Conservation (phyloP, 2,888 invertebrate species). For the Gonocerus acuteangulatus region DNA sequence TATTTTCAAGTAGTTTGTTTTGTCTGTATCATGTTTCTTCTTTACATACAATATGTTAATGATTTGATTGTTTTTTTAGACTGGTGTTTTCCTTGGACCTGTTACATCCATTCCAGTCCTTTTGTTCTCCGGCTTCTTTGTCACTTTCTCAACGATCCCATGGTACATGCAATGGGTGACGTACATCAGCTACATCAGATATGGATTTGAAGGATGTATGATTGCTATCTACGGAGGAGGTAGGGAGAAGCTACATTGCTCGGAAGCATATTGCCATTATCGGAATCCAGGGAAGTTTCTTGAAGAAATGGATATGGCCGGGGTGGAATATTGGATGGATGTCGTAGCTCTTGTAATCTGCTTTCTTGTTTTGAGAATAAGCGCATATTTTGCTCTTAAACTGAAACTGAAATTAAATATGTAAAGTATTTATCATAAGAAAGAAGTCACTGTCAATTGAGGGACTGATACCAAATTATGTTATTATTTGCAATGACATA, state of each 20-base stretch:
- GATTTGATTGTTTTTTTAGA: constrained; percentile 48
- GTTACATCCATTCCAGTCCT: constrained; percentile 86
- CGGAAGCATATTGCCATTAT: constrained; percentile 51
- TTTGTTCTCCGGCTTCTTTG: constrained; percentile 90
- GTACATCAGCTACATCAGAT: constrained; percentile 81
- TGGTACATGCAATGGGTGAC: constrained; percentile 81
- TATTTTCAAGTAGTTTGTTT: too few species aligned
- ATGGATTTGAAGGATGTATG: constrained; percentile 89
- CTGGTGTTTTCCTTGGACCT: constrained; percentile 66
- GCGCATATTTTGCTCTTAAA: constrained; percentile 69
- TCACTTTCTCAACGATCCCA: constrained; percentile 85
- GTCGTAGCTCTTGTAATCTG: constrained; percentile 71
- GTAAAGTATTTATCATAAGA: constrained; percentile 16
- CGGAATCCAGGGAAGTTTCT: constrained; percentile 48
- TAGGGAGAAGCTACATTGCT: constrained; percentile 73
- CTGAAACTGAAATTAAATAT: constrained; percentile 33
- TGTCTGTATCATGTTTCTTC: too few species aligned
- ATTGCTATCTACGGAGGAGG: constrained; percentile 83
- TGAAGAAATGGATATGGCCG: constrained; percentile 75
- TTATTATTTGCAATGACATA: too few species aligned
- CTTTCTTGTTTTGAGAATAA: constrained; percentile 67
- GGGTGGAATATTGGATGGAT: constrained; percentile 66
- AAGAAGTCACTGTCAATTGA: not conserved
- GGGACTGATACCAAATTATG: too few species aligned
- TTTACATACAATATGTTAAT: too few species aligned